Evolutionary conservation across 1,140 invertebrate genomes (phyloP).

Genomic region (Diabrotica virgifera): DNA sequence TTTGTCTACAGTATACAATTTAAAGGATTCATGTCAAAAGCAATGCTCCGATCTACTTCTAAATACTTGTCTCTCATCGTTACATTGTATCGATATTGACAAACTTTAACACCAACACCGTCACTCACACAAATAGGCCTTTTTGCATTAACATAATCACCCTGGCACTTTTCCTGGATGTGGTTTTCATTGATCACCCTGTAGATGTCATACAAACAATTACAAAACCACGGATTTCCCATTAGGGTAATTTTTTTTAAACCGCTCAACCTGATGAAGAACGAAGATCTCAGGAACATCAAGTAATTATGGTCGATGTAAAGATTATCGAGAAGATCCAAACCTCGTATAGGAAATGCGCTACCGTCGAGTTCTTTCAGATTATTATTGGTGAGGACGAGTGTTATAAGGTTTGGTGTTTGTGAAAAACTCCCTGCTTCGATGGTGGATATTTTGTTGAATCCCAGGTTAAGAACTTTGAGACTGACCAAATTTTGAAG

Average conservation of each 20-base stretch:
- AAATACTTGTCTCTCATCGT: neutral
- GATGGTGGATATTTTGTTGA: slow-evolving; percentile 23
- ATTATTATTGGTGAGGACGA: slow-evolving; percentile 22
- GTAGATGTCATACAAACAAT: slow-evolving; percentile 23
- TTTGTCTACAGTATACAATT: no score
- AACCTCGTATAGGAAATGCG: slow-evolving; percentile 19
- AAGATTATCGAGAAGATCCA: slow-evolving; percentile 14
- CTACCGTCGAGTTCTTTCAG: slow-evolving; percentile 14
- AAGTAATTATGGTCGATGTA: slow-evolving; percentile 26
- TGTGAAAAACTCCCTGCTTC: slow-evolving; percentile 15
- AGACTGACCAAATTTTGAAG: slow-evolving; percentile 22
- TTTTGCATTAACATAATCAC: slow-evolving; percentile 19
- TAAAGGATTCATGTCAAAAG: no score
- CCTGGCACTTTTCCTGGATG: slow-evolving; percentile 20
- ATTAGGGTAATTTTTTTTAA: slow-evolving; percentile 21
- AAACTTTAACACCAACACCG: slow-evolving; percentile 4
- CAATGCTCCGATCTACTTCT: no score
- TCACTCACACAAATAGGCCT: slow-evolving; percentile 25
- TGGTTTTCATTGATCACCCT: slow-evolving; percentile 20
- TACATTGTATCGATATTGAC: slow-evolving; percentile 17
- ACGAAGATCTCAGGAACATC: slow-evolving; percentile 23
- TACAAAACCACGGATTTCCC: slow-evolving; percentile 32
- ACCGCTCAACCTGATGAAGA: slow-evolving; percentile 17
- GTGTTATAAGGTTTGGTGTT: slow-evolving; percentile 7
- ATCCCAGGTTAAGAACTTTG: slow-evolving; percentile 18